Percentiles rank a stretch among this genome's conserved stretches.
Evolutionary conservation across 2,888 invertebrate species (phyloP).

Genomic region (Lithophane socia): DNA sequence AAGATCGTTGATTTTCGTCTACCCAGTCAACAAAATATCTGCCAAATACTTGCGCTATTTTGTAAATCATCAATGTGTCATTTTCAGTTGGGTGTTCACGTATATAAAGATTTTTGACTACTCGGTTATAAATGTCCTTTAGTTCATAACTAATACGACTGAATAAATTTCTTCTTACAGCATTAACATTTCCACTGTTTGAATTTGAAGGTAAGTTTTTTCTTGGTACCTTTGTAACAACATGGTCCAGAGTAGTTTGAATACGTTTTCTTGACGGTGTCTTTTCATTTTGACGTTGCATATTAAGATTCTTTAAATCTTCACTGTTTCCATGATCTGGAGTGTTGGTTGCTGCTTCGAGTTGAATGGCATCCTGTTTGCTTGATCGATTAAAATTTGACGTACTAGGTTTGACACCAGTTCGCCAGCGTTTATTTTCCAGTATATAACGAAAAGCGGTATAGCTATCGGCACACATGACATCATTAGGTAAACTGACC

Average conservation of each 20-base stretch:
- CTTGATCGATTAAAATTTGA: background rate
- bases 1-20: constrained; percentile 21
- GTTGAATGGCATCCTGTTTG: background rate
- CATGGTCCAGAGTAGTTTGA: background rate
- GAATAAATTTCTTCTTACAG: background rate
- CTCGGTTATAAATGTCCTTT: background rate
- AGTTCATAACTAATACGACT: background rate
- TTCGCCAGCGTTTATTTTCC: background rate
- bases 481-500: constrained; percentile 4
- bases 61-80: constrained; percentile 4
- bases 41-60: constrained; percentile 18
- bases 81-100: constrained; percentile 11
- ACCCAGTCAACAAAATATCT: constrained; percentile 19
- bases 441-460: constrained; percentile 2
- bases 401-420: background rate
- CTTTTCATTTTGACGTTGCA: constrained; percentile 25
- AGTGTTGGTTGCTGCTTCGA: background rate
- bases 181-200: background rate
- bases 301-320: background rate
- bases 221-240: background rate
- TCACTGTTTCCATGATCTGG: background rate
- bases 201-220: background rate
- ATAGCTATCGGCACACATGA: constrained; percentile 24
- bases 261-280: background rate
- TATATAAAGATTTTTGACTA: background rate